A percentile compares a stretch with the other conserved stretches of the same genome.
Evolutionary conservation across 2,888 invertebrate genomes (phyloP).

Genomic region (Philaethria dido): DNA sequence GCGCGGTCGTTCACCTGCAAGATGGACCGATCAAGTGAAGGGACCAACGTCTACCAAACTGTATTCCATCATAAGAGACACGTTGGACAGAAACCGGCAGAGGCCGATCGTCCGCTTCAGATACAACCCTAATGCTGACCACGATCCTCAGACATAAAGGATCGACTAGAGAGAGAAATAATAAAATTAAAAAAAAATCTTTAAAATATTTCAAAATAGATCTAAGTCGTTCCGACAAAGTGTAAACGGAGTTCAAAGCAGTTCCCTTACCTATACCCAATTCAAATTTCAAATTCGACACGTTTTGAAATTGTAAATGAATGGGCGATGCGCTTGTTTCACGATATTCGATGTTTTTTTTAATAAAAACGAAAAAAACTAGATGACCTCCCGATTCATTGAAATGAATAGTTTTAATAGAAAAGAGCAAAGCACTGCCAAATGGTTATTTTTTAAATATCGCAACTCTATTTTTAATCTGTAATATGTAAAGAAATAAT

Average conservation of each 20-base stretch:
- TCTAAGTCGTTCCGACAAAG: background rate
- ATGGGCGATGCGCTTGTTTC: conserved; percentile 53
- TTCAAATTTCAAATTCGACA: conserved; percentile 65
- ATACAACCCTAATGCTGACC: too few species aligned
- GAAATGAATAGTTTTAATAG: conserved; percentile 27
- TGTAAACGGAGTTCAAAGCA: conserved; percentile 43
- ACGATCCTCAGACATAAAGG: too few species aligned
- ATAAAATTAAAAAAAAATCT: too few species aligned
- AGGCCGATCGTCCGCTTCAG: too few species aligned
- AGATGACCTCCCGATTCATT: conserved; percentile 32
- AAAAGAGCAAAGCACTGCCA: conserved; percentile 22
- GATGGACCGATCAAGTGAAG: too few species aligned
- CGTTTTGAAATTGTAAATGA: conserved; percentile 54
- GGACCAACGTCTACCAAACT: too few species aligned
- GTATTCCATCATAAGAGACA: too few species aligned
- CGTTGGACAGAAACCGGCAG: too few species aligned
- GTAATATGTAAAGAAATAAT: too few species aligned
- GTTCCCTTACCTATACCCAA: conserved; percentile 55
- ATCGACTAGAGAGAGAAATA: too few species aligned
- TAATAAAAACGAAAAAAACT: conserved; percentile 27
- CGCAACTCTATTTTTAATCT: background rate
- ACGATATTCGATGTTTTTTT: conserved; percentile 46
- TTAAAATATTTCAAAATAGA: too few species aligned
- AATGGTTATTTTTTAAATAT: conserved; percentile 5
- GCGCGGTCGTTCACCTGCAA: too few species aligned